Conservation (phyloP, 2,113 vertebrate species). For the Pelusios castaneus region DNA sequence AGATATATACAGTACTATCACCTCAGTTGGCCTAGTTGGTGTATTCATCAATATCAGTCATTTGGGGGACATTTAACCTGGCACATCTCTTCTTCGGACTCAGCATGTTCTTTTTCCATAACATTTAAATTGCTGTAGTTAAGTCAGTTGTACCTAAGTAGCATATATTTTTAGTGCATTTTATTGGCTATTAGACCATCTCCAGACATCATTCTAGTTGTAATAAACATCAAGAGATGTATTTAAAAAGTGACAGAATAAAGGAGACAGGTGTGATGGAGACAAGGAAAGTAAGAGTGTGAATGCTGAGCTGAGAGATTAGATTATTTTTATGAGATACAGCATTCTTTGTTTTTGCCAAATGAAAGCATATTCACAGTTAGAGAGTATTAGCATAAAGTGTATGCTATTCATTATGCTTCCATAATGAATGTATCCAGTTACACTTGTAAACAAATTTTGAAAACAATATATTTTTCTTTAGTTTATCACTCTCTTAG, state of each 20-base stretch:
- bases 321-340: neutral
- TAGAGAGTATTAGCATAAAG: neutral
- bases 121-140: neutral
- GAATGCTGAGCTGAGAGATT: neutral
- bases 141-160: constrained; percentile 9
- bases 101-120: neutral
- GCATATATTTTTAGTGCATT: neutral
- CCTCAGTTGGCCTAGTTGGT: neutral
- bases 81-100: constrained; percentile 20
- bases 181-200: neutral
- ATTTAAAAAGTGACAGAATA: neutral
- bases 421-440: neutral
- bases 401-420: neutral
- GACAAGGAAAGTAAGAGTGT: neutral
- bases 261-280: neutral
- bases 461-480: neutral
- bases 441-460: neutral
- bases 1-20: neutral
- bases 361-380: neutral
- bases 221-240: neutral
- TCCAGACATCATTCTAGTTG: neutral
- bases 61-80: neutral
- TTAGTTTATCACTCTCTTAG: neutral
- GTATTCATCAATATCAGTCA: neutral
- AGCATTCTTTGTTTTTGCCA: neutral